Percentiles rank a stretch among this genome's conserved stretches.
These are phyloP conservation scores for Drosophila tsacasi DNA, from an alignment of 1,140 invertebrate species.

Conservation along the genomic window DNA sequence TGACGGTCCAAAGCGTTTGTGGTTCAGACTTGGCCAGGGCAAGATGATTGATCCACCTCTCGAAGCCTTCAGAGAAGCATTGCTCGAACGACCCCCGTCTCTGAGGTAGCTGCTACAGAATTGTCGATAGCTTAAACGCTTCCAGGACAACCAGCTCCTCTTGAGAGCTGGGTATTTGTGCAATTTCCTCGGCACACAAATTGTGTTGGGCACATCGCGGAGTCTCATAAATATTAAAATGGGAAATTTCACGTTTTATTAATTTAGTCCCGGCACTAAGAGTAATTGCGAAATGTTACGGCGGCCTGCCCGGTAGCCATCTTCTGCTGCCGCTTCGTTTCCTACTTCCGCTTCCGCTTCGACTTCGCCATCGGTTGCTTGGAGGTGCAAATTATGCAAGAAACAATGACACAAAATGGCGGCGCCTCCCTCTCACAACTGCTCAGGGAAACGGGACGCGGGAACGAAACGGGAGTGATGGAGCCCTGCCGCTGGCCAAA, in stretches of 20 bases:
- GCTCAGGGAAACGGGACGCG: background rate
- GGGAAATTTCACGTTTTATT: slow-evolving; percentile 76
- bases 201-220: slow-evolving; percentile 34
- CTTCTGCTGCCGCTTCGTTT: slow-evolving; percentile 37
- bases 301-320: slow-evolving; percentile 63
- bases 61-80: background rate
- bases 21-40: background rate
- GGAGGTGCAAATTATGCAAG: slow-evolving; percentile 72
- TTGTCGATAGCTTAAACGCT: slow-evolving; percentile 1
- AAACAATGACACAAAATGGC: slow-evolving; percentile 75
- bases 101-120: background rate
- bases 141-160: background rate
- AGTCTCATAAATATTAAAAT: slow-evolving; percentile 81
- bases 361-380: slow-evolving; percentile 13
- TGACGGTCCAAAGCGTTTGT: slow-evolving; percentile 36
- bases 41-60: slow-evolving; percentile 12
- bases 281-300: slow-evolving; percentile 47
- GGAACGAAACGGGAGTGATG: background rate
- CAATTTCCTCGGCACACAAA: slow-evolving; percentile 27
- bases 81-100: background rate
- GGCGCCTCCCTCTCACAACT: slow-evolving; percentile 21
- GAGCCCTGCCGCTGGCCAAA: slow-evolving; percentile 15
- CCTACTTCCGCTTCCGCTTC: slow-evolving; percentile 33
- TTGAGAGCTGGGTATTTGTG: background rate
- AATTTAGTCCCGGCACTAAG: slow-evolving; percentile 59